Conservation (phyloP, 2,113 vertebrate species). For the Scartelaos histophorus region DNA sequence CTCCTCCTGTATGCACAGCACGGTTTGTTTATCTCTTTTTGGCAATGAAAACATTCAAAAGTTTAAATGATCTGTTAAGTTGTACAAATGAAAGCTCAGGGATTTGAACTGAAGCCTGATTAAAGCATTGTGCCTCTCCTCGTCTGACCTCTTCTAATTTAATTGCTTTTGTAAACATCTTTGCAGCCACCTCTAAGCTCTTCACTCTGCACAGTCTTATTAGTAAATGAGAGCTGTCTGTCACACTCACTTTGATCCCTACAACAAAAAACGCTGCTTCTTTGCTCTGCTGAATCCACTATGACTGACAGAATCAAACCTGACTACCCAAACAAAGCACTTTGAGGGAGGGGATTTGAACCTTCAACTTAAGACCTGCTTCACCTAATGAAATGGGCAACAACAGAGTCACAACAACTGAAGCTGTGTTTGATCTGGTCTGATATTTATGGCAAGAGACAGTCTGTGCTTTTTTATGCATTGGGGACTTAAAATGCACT, state of each 20-base stretch:
- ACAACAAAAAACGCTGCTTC: background rate
- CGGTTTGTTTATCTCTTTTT: background rate
- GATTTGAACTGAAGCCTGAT: constrained; percentile 9
- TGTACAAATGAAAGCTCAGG: background rate
- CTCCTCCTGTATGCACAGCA: background rate
- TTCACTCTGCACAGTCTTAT: constrained; percentile 8
- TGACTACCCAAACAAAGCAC: background rate
- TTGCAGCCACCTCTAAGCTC: constrained; percentile 12
- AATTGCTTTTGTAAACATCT: constrained; percentile 5
- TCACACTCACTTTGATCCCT: constrained; percentile 5
- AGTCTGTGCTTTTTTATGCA: constrained; percentile 28
- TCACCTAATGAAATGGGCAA: constrained; percentile 8
- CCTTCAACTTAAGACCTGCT: background rate
- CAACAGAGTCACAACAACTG: constrained; percentile 2
- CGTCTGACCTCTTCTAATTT: constrained; percentile 11
- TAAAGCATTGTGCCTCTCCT: constrained; percentile 7
- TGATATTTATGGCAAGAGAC: constrained; percentile 20
- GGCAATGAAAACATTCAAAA: background rate
- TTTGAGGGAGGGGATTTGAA: background rate
- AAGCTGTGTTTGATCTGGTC: constrained; percentile 15
- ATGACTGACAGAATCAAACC: background rate
- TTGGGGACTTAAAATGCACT: constrained; percentile 36
- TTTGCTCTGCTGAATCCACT: background rate
- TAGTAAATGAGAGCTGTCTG: constrained; percentile 16
- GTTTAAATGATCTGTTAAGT: background rate